A percentile compares a stretch with the other conserved stretches of the same genome.
These are phyloP conservation scores for Seira sanloemensis DNA, from an alignment of 2,888 invertebrate genomes.

Conservation along the genomic window DNA sequence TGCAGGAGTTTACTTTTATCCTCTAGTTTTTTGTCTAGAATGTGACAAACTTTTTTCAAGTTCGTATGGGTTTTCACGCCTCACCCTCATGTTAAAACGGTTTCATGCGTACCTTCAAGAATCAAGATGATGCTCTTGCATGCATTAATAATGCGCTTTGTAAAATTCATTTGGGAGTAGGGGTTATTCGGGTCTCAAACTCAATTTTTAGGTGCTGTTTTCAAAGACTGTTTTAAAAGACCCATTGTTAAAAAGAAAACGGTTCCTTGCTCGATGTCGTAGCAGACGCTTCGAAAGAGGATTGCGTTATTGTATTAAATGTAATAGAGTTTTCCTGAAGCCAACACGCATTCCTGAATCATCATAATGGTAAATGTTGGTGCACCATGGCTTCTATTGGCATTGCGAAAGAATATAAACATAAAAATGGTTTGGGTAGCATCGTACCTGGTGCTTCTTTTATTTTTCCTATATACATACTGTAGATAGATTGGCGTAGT, in stretches of 20 bases:
- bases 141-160: not conserved
- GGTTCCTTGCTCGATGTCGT: not conserved
- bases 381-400: not conserved
- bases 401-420: not conserved
- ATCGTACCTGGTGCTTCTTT: no score
- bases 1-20: not conserved
- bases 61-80: not conserved
- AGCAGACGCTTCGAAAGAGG: not conserved
- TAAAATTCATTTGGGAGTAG: conserved; percentile 34
- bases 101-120: not conserved
- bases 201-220: conserved; percentile 18
- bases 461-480: no score
- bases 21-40: not conserved
- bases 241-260: conserved; percentile 24
- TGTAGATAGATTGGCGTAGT: no score
- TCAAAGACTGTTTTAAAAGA: conserved; percentile 19
- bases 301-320: conserved; percentile 16
- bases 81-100: not conserved
- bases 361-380: not conserved
- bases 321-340: conserved; percentile 22
- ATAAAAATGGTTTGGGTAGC: no score
- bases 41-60: not conserved
- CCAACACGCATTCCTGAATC: not conserved
- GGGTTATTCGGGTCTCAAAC: conserved; percentile 18
- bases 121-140: not conserved